A percentile compares a stretch with the other conserved stretches of the same genome.
phyloP scores from a whole-genome alignment of 2,797 vertebrate genomes.

The Sebastes variabilis region DNA sequence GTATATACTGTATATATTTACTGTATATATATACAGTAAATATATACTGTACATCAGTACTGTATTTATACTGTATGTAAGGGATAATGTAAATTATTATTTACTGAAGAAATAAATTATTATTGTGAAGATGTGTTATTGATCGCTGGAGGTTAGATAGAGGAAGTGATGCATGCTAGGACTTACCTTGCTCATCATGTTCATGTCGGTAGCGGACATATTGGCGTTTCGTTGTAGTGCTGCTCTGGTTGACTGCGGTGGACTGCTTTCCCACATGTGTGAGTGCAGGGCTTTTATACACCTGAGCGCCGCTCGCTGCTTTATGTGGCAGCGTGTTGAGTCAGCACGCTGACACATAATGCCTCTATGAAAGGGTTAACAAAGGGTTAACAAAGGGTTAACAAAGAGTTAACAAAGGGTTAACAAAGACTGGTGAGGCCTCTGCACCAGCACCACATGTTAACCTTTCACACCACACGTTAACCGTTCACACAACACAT shows the following conservation, averaged over 20 bases:
- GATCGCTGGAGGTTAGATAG: too few relatives aligned
- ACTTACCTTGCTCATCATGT: constrained; percentile 48
- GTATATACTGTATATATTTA: too few relatives aligned
- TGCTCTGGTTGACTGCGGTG: constrained; percentile 13
- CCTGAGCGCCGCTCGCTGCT: neutral
- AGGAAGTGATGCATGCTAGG: neutral
- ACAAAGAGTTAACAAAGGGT: constrained; percentile 39
- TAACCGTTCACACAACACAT: too few relatives aligned
- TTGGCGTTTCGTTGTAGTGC: neutral
- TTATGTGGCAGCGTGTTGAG: constrained; percentile 25
- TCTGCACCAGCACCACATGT: neutral
- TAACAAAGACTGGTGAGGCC: constrained; percentile 36
- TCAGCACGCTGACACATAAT: constrained; percentile 46
- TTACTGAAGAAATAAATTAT: too few relatives aligned
- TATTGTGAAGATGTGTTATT: too few relatives aligned
- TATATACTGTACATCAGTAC: too few relatives aligned
- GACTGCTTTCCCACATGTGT: constrained; percentile 12
- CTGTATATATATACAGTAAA: too few relatives aligned
- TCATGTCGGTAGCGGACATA: constrained; percentile 46
- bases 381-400: constrained; percentile 32
- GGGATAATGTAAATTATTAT: too few relatives aligned
- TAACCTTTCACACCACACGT: too few relatives aligned
- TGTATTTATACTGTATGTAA: too few relatives aligned
- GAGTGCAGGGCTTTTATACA: constrained; percentile 42
- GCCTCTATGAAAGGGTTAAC: constrained; percentile 55